These are phyloP conservation scores for Aelia acuminata DNA, from an alignment of 2,888 invertebrate species.

Conservation along the genomic window DNA sequence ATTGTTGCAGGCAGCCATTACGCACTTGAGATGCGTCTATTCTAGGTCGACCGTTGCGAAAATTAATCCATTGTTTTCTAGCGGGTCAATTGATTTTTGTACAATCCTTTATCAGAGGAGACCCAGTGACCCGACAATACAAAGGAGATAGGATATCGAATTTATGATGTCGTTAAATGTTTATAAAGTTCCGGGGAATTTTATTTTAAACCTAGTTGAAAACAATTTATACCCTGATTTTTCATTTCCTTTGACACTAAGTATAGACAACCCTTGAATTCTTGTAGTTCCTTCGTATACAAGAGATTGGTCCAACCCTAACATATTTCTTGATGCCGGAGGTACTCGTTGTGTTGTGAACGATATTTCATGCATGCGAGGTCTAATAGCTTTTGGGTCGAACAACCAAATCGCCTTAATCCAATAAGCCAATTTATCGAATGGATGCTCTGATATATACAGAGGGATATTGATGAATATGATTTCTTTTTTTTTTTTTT, in stretches of 20 bases:
- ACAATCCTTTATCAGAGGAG: not conserved
- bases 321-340: no score
- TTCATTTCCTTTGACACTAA: no score
- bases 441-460: not conserved
- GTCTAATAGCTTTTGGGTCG: not conserved
- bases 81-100: conserved; percentile 6
- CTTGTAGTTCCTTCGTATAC: no score
- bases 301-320: no score
- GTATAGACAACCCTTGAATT: no score
- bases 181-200: no score
- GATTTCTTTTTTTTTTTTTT: not conserved
- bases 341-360: not conserved
- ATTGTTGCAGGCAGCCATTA: no score
- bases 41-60: conserved; percentile 17
- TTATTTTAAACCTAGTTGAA: no score
- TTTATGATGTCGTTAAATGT: no score
- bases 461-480: not conserved
- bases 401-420: not conserved
- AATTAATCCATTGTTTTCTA: conserved; percentile 7
- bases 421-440: conserved; percentile 4
- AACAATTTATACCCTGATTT: no score
- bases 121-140: not conserved
- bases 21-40: not conserved
- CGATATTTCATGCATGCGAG: not conserved
- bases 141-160: not conserved